Conservation (phyloP, 2,797 vertebrate genomes). For the Eulemur coronatus region DNA sequence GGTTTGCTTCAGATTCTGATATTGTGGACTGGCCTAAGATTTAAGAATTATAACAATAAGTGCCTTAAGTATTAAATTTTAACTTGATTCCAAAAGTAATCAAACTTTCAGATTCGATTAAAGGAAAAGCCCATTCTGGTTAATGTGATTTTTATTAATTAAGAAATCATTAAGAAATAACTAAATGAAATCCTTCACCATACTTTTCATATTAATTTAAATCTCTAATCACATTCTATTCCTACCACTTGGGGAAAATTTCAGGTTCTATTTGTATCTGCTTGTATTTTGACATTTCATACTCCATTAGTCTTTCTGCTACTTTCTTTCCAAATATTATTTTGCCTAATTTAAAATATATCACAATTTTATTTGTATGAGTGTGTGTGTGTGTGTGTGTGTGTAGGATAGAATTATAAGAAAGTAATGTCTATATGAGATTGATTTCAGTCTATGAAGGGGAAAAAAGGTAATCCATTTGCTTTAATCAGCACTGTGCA, state of each 20-base stretch:
- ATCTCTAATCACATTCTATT: conserved; percentile 69
- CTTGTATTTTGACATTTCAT: conserved; percentile 45
- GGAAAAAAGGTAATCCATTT: background rate
- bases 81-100: conserved; percentile 77
- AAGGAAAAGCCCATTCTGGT: conserved; percentile 61
- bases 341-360: background rate
- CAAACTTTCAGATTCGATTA: conserved; percentile 71
- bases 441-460: background rate
- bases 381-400: background rate
- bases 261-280: conserved; percentile 60
- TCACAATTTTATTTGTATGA: background rate
- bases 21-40: conserved; percentile 7
- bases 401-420: background rate
- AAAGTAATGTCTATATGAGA: background rate
- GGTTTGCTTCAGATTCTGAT: conserved; percentile 14
- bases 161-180: conserved; percentile 77
- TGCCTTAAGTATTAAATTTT: conserved; percentile 72
- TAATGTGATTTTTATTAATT: conserved; percentile 82
- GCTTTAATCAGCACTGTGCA: background rate
- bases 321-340: background rate
- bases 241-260: conserved; percentile 48
- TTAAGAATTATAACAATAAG: conserved; percentile 65
- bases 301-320: background rate
- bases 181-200: conserved; percentile 61
- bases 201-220: conserved; percentile 72